phyloP scores from a whole-genome alignment of 2,797 vertebrate genomes.

The Gymnoscopelus microlampas region DNA sequence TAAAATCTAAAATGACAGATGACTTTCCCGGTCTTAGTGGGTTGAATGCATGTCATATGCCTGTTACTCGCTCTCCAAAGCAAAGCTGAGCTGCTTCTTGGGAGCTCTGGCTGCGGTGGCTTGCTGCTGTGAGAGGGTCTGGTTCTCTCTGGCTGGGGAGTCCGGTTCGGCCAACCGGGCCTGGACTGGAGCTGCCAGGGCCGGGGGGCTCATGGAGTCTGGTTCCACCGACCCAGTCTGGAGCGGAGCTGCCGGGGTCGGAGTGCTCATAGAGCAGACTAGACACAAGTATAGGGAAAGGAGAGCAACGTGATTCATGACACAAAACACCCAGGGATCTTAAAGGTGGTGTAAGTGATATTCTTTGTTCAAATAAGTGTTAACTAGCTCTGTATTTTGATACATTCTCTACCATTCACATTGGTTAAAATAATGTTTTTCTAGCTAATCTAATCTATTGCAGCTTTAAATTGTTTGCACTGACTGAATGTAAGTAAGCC shows the following conservation, averaged over 20 bases:
- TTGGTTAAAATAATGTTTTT: no score
- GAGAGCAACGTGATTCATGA: neutral
- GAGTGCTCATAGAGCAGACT: constrained; percentile 76
- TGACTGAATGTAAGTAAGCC: no score
- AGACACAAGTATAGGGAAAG: constrained; percentile 44
- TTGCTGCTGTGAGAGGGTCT: constrained; percentile 16
- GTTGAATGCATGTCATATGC: constrained; percentile 1
- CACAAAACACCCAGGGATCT: no score
- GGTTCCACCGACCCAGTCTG: constrained; percentile 26
- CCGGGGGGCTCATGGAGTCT: constrained; percentile 36
- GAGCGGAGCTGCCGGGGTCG: constrained; percentile 1
- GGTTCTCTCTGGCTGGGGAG: constrained; percentile 17
- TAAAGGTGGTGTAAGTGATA: no score
- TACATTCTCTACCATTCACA: no score
- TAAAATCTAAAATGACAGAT: no score
- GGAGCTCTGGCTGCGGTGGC: constrained; percentile 14
- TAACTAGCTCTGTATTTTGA: no score
- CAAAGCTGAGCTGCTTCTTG: constrained; percentile 66
- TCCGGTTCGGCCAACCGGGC: constrained; percentile 2
- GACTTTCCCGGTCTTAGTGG: no score
- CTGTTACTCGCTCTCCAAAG: constrained; percentile 57
- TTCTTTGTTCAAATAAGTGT: no score
- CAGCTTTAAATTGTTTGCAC: no score
- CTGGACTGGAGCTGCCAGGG: constrained; percentile 14
- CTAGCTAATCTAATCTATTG: no score